Base-by-base conservation (phyloP, 2,797 vertebrate species). In the Myotis vivesi region DNA sequence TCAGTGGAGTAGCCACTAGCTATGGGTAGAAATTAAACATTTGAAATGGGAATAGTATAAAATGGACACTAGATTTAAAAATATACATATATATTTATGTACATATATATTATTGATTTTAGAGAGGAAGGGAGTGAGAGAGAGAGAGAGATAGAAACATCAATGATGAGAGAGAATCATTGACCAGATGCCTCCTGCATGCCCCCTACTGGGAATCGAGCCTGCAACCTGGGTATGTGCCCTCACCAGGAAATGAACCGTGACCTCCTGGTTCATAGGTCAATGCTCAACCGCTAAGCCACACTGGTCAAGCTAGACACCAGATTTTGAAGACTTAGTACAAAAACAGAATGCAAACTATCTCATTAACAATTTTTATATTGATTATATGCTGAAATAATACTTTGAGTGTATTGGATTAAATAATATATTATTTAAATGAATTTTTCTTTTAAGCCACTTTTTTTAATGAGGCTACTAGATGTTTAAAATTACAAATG, bases 381-480 rank as follows among this genome's bases (percentile, higher is more conserved):
- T 85, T 38, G 41, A 53, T 72, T 93, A 11, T 72, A 85, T 89
- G 13, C 17, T 69, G 44, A 72, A 71, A 46, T 28, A 87, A 66
- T 94, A 73, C 22, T 46, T 93, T 25, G 20, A 36, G 41, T 84
- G 2, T 55, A 12, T 73, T 64, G 6, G 44, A 23, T 68, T 89
- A 36, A 95, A n/a, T 76, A 46, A 87, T 72, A 46, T 16, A 76
- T 44, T 91, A 59, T 59, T 59, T 59, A 53, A 92, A 59, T 53
- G 71, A 62, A 72, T 73, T 72, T 73, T 4, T 59, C 13, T 93
- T 94, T 44, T 44, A 12, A 75, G 85, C 79, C 38, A 3, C 10
- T 73, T 55, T 69, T 44, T 64, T 9, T 9, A 73, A 49, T 30
- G 49, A 80, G 41, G 53, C 46, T 25, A 11, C 23, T 73, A 72